phyloP scores from a whole-genome alignment of 23 tunicate species.

The Corella eumyota region DNA sequence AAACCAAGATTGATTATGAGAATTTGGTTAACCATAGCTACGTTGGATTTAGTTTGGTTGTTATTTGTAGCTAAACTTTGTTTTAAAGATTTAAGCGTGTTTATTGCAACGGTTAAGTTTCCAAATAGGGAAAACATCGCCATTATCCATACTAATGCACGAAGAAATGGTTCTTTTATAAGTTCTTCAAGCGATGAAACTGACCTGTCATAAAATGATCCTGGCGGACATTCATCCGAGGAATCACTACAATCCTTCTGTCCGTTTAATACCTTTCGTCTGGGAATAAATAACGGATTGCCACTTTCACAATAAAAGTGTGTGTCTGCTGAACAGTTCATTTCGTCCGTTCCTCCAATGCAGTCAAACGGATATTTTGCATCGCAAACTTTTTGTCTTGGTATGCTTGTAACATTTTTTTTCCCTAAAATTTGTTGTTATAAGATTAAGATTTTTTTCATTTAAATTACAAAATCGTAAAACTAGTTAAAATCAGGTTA shows the following conservation, averaged over 20 bases:
- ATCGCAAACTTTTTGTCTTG: not conserved
- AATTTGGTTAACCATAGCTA: constrained; percentile 8
- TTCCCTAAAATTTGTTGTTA: no score
- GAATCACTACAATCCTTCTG: constrained; percentile 11
- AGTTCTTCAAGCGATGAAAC: no score
- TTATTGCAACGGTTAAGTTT: constrained; percentile 3
- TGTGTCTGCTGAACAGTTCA: constrained; percentile 6
- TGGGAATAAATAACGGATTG: constrained; percentile 3
- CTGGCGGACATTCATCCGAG: constrained; percentile 28
- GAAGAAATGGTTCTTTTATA: constrained; percentile 1
- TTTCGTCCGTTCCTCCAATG: not conserved
- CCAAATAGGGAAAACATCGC: constrained; percentile 8
- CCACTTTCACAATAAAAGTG: constrained; percentile 22
- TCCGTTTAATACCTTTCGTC: constrained; percentile 10
- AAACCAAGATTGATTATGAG: constrained; percentile 24
- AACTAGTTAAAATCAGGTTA: no score
- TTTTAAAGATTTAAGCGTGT: not conserved
- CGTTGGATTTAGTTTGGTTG: not conserved
- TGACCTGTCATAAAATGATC: no score
- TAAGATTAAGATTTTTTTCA: no score
- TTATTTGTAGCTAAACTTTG: not conserved
- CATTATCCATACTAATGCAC: constrained; percentile 15
- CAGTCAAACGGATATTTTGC: constrained; percentile 2
- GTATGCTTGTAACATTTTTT: constrained; percentile 5
- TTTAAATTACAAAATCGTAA: no score